Percentiles rank a stretch among this genome's conserved stretches.
Evolutionary conservation across 2,888 invertebrate genomes (phyloP).

Genomic region (Nymphalis polychloros): DNA sequence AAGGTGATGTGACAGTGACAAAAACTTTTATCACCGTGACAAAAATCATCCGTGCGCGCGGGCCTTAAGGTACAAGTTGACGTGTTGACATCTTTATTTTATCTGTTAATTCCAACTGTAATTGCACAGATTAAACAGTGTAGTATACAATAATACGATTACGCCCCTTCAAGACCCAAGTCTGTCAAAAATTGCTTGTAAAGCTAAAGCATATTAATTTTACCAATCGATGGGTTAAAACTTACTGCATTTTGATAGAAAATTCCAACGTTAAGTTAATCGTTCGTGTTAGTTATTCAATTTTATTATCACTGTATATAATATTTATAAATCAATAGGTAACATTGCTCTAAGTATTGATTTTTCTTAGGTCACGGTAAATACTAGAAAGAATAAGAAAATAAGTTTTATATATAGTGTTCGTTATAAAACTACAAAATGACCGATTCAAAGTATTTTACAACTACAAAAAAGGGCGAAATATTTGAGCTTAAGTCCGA

Average conservation of each 20-base stretch:
- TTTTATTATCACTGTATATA: conserved; percentile 18
- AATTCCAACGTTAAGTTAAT: not conserved
- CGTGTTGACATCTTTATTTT: too few species aligned
- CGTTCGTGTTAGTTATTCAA: conserved; percentile 5
- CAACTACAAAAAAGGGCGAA: conserved; percentile 99
- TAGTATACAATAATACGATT: conserved; percentile 1
- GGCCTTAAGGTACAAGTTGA: too few species aligned
- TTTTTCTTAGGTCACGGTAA: conserved; percentile 49
- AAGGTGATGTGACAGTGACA: too few species aligned
- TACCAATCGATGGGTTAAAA: conserved; percentile 9
- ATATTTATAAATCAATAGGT: conserved; percentile 2
- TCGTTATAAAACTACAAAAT: conserved; percentile 75
- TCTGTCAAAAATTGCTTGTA: conserved; percentile 16
- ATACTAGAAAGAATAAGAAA: conserved; percentile 21
- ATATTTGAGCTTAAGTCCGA: conserved; percentile 99
- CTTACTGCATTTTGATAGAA: not conserved
- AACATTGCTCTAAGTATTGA: conserved; percentile 47
- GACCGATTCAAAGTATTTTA: conserved; percentile 99
- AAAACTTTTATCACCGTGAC: too few species aligned
- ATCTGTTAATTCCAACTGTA: conserved; percentile 22
- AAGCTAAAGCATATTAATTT: conserved; percentile 1
- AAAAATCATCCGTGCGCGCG: too few species aligned
- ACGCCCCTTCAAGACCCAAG: conserved; percentile 18
- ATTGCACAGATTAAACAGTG: conserved; percentile 8
- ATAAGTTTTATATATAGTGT: conserved; percentile 4